Base-by-base conservation (phyloP, 2,888 invertebrate genomes). In the Crocallis elinguaria region DNA sequence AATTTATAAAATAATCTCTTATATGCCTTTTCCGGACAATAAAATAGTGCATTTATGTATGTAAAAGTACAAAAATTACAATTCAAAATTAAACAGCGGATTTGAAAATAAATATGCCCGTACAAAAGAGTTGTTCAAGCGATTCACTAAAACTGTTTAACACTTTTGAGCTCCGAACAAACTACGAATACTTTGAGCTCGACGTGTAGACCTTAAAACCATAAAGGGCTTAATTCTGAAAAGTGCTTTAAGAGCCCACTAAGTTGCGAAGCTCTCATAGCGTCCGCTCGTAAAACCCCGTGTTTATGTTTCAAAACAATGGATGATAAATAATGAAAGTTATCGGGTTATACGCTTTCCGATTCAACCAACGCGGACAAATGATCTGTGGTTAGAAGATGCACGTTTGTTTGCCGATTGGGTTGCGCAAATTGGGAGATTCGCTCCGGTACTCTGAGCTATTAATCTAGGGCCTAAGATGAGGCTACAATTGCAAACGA, bases 321-420 rank as follows among this genome's bases (percentile, higher is more conserved):
- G 68, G 85, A 65, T 81, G 77, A 88, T 89, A 89, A 89, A 88
- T 87, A 88, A 84, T 82, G 79, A 79, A 82, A 79, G 76, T 84
- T 81, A 86, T 84, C 77, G 81, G 74, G 49, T 16, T 70, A 56
- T 42, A 54, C 43, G 48, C 48, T 54, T 43, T 54, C 43, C 19
- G 48, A 54, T 43, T 33, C 43, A 54, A 42, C 17, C 41, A 42
- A 33, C 38, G 12, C 37, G 53, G 64, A 62, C 69, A 72, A 69
- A 73, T 60, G 70, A 64, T 59, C 35, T 58, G 60, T 52, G 60
- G 60, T 67, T 60, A 59, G 65, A 42, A 19, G 39, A 33, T 14
- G 33, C n/a, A 42, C 21, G 48, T 27, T 52, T 49, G 49, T 49
- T 43, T 35, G 57, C 3, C 37, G 39, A 41, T 36, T 56, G 53